These are phyloP conservation scores for Cydia strobilella DNA, from an alignment of 1,140 invertebrate genomes.

Conservation along the genomic window DNA sequence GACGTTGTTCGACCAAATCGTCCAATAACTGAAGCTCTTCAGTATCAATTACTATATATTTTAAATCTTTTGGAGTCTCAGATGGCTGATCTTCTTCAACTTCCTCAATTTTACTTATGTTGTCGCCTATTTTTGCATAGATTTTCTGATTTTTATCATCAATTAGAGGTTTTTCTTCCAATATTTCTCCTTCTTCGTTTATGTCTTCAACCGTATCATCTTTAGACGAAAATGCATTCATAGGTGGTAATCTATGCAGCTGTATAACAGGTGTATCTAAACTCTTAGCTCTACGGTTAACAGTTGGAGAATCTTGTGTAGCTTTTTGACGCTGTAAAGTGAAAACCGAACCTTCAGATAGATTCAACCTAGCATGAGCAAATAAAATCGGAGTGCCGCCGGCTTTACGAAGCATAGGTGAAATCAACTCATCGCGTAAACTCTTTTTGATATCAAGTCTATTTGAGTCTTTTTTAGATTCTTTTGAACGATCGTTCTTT, in stretches of 20 bases:
- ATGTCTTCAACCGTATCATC: conserved; percentile 89
- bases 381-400: conserved; percentile 89
- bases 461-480: conserved; percentile 56
- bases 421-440: conserved; percentile 79
- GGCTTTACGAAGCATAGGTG: conserved; percentile 82
- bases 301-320: conserved; percentile 85
- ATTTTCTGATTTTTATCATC: conserved; percentile 65
- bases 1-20: conserved; percentile 73
- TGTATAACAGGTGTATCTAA: conserved; percentile 91
- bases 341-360: conserved; percentile 90
- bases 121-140: conserved; percentile 54
- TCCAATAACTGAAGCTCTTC: conserved; percentile 81
- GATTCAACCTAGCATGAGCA: conserved; percentile 87
- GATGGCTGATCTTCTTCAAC: conserved; percentile 75
- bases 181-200: conserved; percentile 84
- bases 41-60: conserved; percentile 79
- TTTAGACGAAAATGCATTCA: conserved; percentile 92
- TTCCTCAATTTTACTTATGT: conserved; percentile 80
- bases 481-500: conserved; percentile 48
- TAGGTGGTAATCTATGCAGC: conserved; percentile 87
- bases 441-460: conserved; percentile 70
- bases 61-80: conserved; percentile 57
- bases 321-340: conserved; percentile 87
- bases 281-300: conserved; percentile 88
- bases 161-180: conserved; percentile 81